Base-by-base conservation (phyloP, 2,113 vertebrate species). In the Cyanoramphus novaezelandiae region DNA sequence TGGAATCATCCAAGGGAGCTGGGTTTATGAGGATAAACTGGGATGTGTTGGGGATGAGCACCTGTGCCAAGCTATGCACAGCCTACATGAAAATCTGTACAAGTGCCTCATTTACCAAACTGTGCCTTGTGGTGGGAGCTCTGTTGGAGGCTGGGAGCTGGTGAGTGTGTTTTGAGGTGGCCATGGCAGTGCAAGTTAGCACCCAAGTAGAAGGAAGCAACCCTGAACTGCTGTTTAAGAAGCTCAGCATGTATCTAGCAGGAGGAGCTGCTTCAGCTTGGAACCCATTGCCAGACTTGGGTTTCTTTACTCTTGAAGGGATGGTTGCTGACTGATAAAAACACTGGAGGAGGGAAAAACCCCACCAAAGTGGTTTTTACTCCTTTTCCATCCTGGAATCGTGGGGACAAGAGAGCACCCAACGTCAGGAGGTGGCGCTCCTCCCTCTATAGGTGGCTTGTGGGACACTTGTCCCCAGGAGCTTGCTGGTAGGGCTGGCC, bases 391-490 rank as follows among this genome's bases (percentile, higher is more conserved):
- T n/a, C 33, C 33, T 27, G 43, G 27, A 71, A 68, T 57, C 46
- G 41, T 39, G 21, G 39, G 57, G 20, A 14, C 43, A 17, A 12
- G 47, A 64, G 53, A 33, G 7, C 3, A 2, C 27, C 24, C 33
- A 15, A 0, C 0, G 74, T 89, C 96, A 67, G 91, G 92, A 97
- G 96, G 64, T 96, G 96, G 96, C 94, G 96, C 95, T 96, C 86
- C 78, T 96, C 49, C 44, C 92, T 82, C 88, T 96, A 49, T 4
- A 24, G 47, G 63, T 44, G 71, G 15, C 14, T 33, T 11, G 25
- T 0, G 7, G 63, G 65, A 62, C 49, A 5, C 21, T 83, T 39
- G n/a, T 18, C 33, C 31, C 35, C 9, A 16, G 2, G 25, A 27
- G 55, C 65, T 65, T 21, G 43, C 47, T 59, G 35, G 35, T 43